A percentile compares a stretch with the other conserved stretches of the same genome.
Evolutionary conservation across 2,888 invertebrate genomes (phyloP).

Genomic region (Anorthoa munda): DNA sequence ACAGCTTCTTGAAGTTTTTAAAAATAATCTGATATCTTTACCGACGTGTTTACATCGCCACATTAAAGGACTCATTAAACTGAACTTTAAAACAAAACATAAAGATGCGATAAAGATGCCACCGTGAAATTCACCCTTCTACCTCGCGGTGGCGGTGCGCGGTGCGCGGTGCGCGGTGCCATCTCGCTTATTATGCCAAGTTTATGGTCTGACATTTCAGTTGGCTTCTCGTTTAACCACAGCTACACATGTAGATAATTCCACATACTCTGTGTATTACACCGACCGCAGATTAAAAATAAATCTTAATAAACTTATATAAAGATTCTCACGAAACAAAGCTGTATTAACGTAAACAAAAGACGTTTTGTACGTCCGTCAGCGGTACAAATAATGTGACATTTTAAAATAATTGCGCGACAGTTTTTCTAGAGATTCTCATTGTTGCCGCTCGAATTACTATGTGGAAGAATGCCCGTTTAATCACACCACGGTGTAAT

Average conservation of each 20-base stretch:
- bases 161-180: too few species aligned
- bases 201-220: slow-evolving; percentile 60
- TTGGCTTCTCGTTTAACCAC: slow-evolving; percentile 32
- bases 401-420: slow-evolving; percentile 77
- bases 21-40: slow-evolving; percentile 26
- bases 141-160: slow-evolving; percentile 17
- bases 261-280: slow-evolving; percentile 38
- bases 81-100: slow-evolving; percentile 38
- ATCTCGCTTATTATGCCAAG: slow-evolving; percentile 48
- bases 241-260: slow-evolving; percentile 51
- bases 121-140: slow-evolving; percentile 52
- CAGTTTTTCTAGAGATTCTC: slow-evolving; percentile 63
- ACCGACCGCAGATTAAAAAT: slow-evolving; percentile 63
- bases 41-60: slow-evolving; percentile 36
- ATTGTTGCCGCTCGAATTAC: slow-evolving; percentile 70
- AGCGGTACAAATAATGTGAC: slow-evolving; percentile 76
- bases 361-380: slow-evolving; percentile 56
- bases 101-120: slow-evolving; percentile 49
- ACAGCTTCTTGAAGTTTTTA: slow-evolving; percentile 5
- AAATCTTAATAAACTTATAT: slow-evolving; percentile 57
- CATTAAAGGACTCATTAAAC: slow-evolving; percentile 52
- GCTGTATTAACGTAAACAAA: slow-evolving; percentile 61
- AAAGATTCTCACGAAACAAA: slow-evolving; percentile 73
- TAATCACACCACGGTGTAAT: slow-evolving; percentile 65
- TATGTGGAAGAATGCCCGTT: slow-evolving; percentile 68